A percentile compares a stretch with the other conserved stretches of the same genome.
Conservation (phyloP, 2,888 invertebrate genomes). For the Nephrotoma guestfalica region DNA sequence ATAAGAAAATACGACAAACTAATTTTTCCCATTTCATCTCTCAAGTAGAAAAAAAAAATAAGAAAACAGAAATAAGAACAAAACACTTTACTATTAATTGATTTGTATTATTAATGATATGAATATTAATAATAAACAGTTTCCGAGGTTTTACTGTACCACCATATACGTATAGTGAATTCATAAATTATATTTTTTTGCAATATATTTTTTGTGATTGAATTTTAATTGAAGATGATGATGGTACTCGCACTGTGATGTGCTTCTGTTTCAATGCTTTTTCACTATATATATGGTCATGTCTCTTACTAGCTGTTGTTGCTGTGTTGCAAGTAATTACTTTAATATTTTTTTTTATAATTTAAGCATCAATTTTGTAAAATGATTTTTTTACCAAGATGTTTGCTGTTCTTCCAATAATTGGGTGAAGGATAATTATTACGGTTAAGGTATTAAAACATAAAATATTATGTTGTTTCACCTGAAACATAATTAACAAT, state of each 20-base stretch:
- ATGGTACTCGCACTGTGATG: not conserved
- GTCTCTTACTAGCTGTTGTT: not conserved
- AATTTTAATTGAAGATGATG: not conserved
- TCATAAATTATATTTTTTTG: not conserved
- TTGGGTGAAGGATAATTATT: not conserved
- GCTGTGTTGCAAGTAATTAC: not conserved
- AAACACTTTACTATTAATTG: not conserved
- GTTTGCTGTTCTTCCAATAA: not conserved
- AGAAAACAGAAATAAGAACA: not conserved
- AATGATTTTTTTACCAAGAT: not conserved
- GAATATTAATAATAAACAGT: not conserved
- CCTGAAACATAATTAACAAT: not conserved
- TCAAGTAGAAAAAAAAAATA: not conserved
- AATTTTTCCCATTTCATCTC: not conserved
- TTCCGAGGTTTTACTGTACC: not conserved
- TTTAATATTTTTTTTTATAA: not conserved
- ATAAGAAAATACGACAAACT: not conserved
- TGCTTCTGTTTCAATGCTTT: not conserved
- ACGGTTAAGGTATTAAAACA: not conserved
- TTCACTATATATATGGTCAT: not conserved
- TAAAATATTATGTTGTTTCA: not conserved
- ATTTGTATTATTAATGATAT: not conserved
- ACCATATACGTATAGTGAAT: not conserved
- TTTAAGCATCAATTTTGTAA: not conserved
- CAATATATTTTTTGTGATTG: not conserved